Conservation (phyloP, 1,140 invertebrate species). For the Brachionus sp. region DNA sequence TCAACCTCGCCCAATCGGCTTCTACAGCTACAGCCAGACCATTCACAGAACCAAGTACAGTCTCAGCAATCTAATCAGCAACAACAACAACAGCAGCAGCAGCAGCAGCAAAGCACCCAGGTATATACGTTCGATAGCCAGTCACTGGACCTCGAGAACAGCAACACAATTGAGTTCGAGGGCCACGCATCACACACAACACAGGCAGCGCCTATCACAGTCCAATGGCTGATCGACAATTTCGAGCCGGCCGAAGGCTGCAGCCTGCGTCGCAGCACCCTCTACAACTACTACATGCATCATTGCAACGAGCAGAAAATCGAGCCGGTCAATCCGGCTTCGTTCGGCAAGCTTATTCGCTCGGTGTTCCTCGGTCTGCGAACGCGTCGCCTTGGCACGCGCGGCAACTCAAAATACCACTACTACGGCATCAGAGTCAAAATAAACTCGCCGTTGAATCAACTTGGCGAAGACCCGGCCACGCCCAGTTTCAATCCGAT, state of each 20-base stretch:
- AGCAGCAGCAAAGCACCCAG: slow-evolving; percentile 1
- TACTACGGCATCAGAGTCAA: slow-evolving; percentile 98
- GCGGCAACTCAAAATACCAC: slow-evolving; percentile 98
- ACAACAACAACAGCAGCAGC: neutral
- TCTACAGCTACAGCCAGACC: neutral
- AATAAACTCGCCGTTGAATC: slow-evolving; percentile 73
- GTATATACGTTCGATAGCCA: slow-evolving; percentile 12
- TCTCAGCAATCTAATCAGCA: neutral
- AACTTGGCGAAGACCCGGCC: slow-evolving; percentile 63
- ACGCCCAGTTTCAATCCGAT: neutral
- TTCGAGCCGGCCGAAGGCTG: slow-evolving; percentile 97
- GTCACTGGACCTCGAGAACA: neutral
- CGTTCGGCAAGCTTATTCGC: slow-evolving; percentile 96
- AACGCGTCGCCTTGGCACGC: slow-evolving; percentile 85
- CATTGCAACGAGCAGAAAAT: slow-evolving; percentile 89
- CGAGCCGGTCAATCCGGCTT: slow-evolving; percentile 96
- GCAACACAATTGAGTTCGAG: neutral
- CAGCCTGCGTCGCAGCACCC: slow-evolving; percentile 85
- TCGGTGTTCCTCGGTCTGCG: slow-evolving; percentile 92
- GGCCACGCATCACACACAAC: slow-evolving; percentile 35
- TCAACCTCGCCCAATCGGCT: neutral
- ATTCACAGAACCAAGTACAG: neutral
- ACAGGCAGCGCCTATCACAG: slow-evolving; percentile 35
- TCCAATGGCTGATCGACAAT: slow-evolving; percentile 84
- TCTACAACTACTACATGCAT: slow-evolving; percentile 92